Evolutionary conservation across 1,140 invertebrate species (phyloP), one percentile per base, ranked within the genome.

Genomic region (Lasaia peninsularis): DNA sequence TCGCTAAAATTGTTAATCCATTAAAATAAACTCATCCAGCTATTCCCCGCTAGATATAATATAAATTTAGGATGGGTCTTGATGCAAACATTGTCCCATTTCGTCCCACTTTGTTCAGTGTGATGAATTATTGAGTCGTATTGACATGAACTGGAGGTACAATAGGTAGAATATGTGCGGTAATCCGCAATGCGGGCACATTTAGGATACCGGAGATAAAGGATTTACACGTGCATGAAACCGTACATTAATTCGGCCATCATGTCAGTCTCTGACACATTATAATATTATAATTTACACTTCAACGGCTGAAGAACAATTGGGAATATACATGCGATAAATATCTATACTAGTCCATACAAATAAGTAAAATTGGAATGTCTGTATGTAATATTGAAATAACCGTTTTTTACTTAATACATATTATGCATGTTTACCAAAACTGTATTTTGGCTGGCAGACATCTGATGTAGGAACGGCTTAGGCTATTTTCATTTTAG

Each of bases 121-220:
- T 75, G 65, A 68, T 75, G 63, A 75, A 70, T 70, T 63, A 73
- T 75, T 68, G 73, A 72, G 60, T 56, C 35, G 62, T 69, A 68
- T 69, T 71, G 71, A 71, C 66, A 63, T 62, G 52, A 37, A 11
- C 18, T 32, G 51, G 59, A 62, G 55, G 57, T 48, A 66, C 65
- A 64, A 62, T 62, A 53, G 53, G 18, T 51, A 37, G 55, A 44
- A 52, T 58, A 56, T 48, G 44, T 57, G 40, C 54, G 21, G 54
- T 67, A 67, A 71, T 65, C 67, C 70, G 72, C 72, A 75, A 62
- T 75, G 72, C 72, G 67, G 67, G 58, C 56, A 56, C 51, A 63
- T 62, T 67, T 62, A 69, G 60, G 60, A 67, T 50, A 56, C 51
- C 56, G 53, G 40, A 58, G 53, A 64, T 55, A 34, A 58, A 62